phyloP scores from a whole-genome alignment of 2,888 invertebrate genomes.

The Choristoneura rosaceana region DNA sequence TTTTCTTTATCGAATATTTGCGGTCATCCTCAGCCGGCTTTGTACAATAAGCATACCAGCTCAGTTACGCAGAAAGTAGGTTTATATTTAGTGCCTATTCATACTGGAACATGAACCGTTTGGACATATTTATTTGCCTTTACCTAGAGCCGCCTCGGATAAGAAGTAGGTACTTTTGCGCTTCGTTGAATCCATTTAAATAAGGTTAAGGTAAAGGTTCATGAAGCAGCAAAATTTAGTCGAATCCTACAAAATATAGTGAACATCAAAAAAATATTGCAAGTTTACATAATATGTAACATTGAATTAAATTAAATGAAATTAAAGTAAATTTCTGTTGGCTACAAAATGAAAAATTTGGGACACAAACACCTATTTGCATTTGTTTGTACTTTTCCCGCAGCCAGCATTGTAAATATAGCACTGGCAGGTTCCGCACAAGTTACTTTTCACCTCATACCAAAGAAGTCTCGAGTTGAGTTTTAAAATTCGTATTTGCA shows the following conservation, averaged over 20 bases:
- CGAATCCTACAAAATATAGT: no score
- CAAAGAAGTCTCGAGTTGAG: constrained; percentile 43
- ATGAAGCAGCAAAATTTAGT: no score
- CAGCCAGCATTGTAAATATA: constrained; percentile 44
- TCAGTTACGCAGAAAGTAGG: constrained; percentile 16
- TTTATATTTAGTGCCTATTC: constrained; percentile 21
- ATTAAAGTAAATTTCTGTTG: no score
- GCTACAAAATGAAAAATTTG: not conserved
- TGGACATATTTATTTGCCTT: constrained; percentile 7
- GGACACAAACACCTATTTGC: not conserved
- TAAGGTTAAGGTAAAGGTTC: not conserved
- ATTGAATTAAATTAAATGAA: no score
- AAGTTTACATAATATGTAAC: no score
- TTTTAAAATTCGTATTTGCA: constrained; percentile 50
- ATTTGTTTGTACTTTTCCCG: constrained; percentile 34
- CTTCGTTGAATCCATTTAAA: not conserved
- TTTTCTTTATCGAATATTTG: constrained; percentile 63
- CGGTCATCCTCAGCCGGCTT: constrained; percentile 54
- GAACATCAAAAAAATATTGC: no score
- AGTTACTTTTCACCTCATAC: constrained; percentile 46
- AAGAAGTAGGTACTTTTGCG: not conserved
- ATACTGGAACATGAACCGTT: constrained; percentile 3
- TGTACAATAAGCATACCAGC: constrained; percentile 33
- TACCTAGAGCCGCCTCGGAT: not conserved
- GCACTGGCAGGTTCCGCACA: constrained; percentile 46